phyloP scores from a whole-genome alignment of 2,797 vertebrate genomes.

The Jordanella pulchra region DNA sequence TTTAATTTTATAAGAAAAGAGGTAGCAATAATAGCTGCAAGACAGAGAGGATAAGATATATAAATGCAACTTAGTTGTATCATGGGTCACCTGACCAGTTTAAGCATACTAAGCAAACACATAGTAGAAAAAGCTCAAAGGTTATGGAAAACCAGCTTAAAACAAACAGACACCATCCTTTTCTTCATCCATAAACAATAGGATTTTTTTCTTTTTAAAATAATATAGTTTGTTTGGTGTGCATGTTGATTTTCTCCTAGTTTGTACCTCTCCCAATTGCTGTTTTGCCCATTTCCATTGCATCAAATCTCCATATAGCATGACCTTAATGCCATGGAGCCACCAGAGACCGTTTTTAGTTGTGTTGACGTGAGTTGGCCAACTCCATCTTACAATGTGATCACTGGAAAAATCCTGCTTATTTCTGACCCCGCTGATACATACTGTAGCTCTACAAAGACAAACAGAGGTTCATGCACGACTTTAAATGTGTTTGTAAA shows the following conservation, averaged over 20 bases:
- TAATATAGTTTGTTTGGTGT: constrained; percentile 3
- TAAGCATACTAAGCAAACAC: too few relatives aligned
- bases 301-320: constrained; percentile 56
- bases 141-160: constrained; percentile 5
- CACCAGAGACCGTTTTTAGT: constrained; percentile 62
- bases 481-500: constrained; percentile 14
- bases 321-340: constrained; percentile 59
- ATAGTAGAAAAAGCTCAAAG: background rate
- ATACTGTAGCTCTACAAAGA: constrained; percentile 6
- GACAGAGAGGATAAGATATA: too few relatives aligned
- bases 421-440: constrained; percentile 17
- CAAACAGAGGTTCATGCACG: constrained; percentile 1
- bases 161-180: constrained; percentile 6
- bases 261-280: constrained; percentile 26
- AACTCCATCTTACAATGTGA: constrained; percentile 32
- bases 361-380: constrained; percentile 63
- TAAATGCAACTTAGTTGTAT: too few relatives aligned
- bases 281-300: constrained; percentile 63
- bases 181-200: constrained; percentile 27
- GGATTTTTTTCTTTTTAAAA: constrained; percentile 1
- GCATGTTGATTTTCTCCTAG: constrained; percentile 32
- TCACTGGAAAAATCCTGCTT: constrained; percentile 61
- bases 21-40: too few relatives aligned
- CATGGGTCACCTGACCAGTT: too few relatives aligned
- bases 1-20: too few relatives aligned